Base-by-base conservation (phyloP, 2,888 invertebrate genomes). In the Apodemia zela region DNA sequence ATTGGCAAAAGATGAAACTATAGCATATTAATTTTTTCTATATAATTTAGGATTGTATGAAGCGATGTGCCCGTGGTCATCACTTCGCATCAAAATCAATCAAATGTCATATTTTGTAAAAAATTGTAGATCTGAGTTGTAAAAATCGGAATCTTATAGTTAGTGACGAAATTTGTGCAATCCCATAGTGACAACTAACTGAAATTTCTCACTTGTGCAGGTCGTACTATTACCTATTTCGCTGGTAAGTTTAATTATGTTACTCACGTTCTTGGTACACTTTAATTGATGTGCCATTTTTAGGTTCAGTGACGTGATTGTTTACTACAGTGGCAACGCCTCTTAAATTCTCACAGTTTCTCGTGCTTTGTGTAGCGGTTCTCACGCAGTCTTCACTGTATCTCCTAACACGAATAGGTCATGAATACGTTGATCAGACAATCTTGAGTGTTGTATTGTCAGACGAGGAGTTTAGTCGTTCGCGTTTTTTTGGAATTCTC, bases 311-410 rank as follows among this genome's bases (percentile, higher is more conserved):
- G 91, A 91, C 92, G 89, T 88, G 89, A 89, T 89, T 91, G 91
- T 92, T 91, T 91, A 91, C 87, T 85, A 89, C 81, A 83, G 88
- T 84, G 92, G 89, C 90, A 92, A 92, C 92, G 92, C 92, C 92
- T 92, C 87, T 82, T 75, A 75, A 75, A 82, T 84, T 90, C 87
- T 79, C 89, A 88, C 88, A 89, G 88, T 89, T 89, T 89, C 88
- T 80, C 83, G 82, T 79, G 84, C 77, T 88, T 89, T 89, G 89
- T 90, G 78, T 85, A 72, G 69, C 72, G 69, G 79, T 85, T 90
- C 89, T 86, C 89, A 88, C 88, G 88, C 81, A 80, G 75, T 75
- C 69, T 74, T 74, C 74, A 77, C 76, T 78, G 25, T 54, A 29
- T 80, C 79, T 80, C 75, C 71, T 77, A 82, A 75, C 78, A 79